Evolutionary conservation across 1,140 invertebrate genomes (phyloP), one percentile per base, ranked within the genome.

Genomic region (Bombus sylvicola): DNA sequence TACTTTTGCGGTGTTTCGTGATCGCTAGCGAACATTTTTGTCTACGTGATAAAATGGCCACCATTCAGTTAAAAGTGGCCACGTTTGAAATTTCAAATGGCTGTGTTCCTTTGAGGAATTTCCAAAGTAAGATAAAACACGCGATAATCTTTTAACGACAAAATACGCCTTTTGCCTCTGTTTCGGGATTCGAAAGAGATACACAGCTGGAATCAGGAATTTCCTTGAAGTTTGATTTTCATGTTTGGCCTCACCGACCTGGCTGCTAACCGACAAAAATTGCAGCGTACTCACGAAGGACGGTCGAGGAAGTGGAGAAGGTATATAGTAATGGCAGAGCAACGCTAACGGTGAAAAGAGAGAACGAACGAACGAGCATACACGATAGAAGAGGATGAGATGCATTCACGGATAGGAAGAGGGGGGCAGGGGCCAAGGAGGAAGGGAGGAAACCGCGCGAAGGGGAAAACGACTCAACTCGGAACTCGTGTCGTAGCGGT

Each of bases 401-500:
- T 13, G 25, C 2, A 3, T 47, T 0, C 12, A n/a, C 0, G 12
- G 2, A 15, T 2, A 1, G n/a, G 64, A 15, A 18, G n/a, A n/a
- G 47, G 18, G 41, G 59, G 41, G 3, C 31, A 10, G 75, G 73
- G 31, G 28, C 41, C 57, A 66, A 68, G 39, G 68, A n/a, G 18
- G 79, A n/a, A 25, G 47, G 47, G 59, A 83, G 79, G 28, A 80
- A 84, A 85, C 66, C 57, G 86, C 84, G 68, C n/a, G 73, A 87
- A 85, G 89, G 83, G 88, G 79, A 83, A 88, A 88, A 90, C 86
- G 77, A 90, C 86, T 90, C 83, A 80, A 88, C 86, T 90, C 80
- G 86, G 75, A 86, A 87, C 88, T 85, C 78, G 77, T 88, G 73
- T 88, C 77, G 86, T 90, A 90, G 88, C 89, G 89, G 86, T 90